Conservation (phyloP, 2,113 vertebrate genomes). For the Alexandromys fortis region DNA sequence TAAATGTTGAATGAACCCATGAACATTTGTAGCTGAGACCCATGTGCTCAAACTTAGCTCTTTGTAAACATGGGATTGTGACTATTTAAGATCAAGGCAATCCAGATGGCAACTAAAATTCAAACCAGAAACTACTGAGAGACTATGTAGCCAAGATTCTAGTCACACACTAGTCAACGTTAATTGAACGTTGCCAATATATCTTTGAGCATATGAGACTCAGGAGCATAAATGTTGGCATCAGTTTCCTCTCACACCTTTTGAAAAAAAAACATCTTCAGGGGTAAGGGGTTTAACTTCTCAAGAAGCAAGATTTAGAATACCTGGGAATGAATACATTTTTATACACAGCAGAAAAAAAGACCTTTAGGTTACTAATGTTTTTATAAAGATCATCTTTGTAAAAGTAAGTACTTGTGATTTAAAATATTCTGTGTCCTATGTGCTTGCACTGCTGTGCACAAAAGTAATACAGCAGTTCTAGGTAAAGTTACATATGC, state of each 20-base stretch:
- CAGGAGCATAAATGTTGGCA: neutral
- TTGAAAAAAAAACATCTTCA: neutral
- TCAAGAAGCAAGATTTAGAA: neutral
- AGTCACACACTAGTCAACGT: slow-evolving; percentile 29
- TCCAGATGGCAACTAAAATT: slow-evolving; percentile 66
- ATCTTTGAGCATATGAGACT: neutral
- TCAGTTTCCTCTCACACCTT: neutral
- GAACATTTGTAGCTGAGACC: slow-evolving; percentile 46
- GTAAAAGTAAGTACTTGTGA: neutral
- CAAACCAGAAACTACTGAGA: slow-evolving; percentile 58
- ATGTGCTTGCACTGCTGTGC: neutral
- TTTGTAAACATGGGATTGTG: slow-evolving; percentile 44
- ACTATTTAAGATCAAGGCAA: slow-evolving; percentile 34
- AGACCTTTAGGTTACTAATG: neutral
- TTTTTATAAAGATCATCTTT: slow-evolving; percentile 59
- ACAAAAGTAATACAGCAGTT: neutral
- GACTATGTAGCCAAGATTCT: slow-evolving; percentile 15
- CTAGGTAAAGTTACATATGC: neutral
- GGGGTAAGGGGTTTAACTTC: neutral
- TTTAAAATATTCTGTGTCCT: neutral
- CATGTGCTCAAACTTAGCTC: slow-evolving; percentile 48
- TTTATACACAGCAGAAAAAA: neutral
- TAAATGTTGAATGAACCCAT: slow-evolving; percentile 33
- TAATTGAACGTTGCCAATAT: slow-evolving; percentile 6
- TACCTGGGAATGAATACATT: neutral